Percentiles rank a stretch among this genome's conserved stretches.
These are phyloP conservation scores for Drosophila bocki DNA, from an alignment of 1,140 invertebrate species.

Conservation along the genomic window DNA sequence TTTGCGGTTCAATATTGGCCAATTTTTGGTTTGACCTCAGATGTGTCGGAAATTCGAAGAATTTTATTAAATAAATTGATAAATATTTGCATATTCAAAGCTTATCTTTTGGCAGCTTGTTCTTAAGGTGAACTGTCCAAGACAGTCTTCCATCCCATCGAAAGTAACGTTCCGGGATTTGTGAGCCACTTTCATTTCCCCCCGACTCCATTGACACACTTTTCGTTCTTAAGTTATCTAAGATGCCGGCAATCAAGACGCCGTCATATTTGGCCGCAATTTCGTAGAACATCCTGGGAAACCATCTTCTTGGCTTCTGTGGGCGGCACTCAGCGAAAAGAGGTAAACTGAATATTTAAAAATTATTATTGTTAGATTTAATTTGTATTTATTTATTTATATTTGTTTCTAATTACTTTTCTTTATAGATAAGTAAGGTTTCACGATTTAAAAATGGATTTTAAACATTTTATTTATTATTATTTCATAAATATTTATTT, in stretches of 20 bases:
- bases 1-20: slow-evolving; percentile 13
- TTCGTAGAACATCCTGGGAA: slow-evolving; percentile 20
- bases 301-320: background rate
- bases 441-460: no score
- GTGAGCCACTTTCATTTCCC: slow-evolving; percentile 14
- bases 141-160: background rate
- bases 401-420: background rate
- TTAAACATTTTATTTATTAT: no score
- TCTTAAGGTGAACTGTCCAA: background rate
- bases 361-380: no score
- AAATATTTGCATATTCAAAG: slow-evolving; percentile 15
- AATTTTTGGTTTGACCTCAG: slow-evolving; percentile 1
- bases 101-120: slow-evolving; percentile 1
- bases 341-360: accelerated
- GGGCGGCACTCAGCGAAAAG: background rate
- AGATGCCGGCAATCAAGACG: slow-evolving; percentile 37
- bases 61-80: slow-evolving; percentile 14
- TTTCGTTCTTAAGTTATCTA: slow-evolving; percentile 12
- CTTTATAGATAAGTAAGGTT: background rate
- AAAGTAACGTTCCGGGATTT: background rate
- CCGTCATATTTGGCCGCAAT: slow-evolving; percentile 46
- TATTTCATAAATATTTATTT: background rate
- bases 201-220: slow-evolving; percentile 35
- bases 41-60: slow-evolving; percentile 1
- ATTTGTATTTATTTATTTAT: background rate